Evolutionary conservation across 1,140 invertebrate species (phyloP).

Genomic region (Drosophila oshimai): DNA sequence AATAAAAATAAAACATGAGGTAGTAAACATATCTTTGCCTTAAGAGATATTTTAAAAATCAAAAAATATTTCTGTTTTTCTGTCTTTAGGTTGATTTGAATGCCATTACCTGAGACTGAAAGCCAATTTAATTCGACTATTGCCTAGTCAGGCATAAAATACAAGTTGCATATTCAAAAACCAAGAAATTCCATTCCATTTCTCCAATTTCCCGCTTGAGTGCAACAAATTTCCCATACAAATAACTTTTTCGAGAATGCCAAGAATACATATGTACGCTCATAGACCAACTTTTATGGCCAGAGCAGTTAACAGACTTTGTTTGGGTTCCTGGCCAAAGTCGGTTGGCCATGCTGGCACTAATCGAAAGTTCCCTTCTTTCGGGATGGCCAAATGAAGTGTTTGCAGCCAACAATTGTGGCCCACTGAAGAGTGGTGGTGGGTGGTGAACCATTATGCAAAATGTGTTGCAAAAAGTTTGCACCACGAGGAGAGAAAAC

Average conservation of each 20-base stretch:
- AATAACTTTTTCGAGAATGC: neutral
- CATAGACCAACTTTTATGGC: constrained; percentile 19
- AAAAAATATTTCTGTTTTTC: too few relatives aligned
- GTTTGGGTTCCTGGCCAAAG: constrained; percentile 26
- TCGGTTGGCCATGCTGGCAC: constrained; percentile 28
- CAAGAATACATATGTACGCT: neutral
- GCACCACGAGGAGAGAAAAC: constrained; percentile 4
- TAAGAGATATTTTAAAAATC: too few relatives aligned
- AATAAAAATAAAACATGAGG: too few relatives aligned
- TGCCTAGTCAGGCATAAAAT: constrained; percentile 8
- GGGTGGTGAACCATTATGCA: constrained; percentile 35
- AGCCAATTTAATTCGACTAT: neutral
- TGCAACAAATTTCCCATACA: neutral
- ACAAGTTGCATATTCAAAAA: constrained; percentile 20
- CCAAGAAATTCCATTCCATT: constrained; percentile 9
- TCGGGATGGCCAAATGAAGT: constrained; percentile 46
- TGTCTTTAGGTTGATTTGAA: too few relatives aligned
- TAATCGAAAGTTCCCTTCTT: constrained; percentile 39
- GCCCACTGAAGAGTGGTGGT: neutral
- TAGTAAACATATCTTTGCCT: too few relatives aligned
- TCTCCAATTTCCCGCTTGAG: constrained; percentile 15
- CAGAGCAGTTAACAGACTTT: constrained; percentile 34
- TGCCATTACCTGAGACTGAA: neutral
- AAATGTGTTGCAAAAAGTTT: constrained; percentile 45
- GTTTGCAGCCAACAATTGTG: constrained; percentile 45